phyloP scores from a whole-genome alignment of 2,113 vertebrate genomes.

The Syngnathoides biaculeatus region DNA sequence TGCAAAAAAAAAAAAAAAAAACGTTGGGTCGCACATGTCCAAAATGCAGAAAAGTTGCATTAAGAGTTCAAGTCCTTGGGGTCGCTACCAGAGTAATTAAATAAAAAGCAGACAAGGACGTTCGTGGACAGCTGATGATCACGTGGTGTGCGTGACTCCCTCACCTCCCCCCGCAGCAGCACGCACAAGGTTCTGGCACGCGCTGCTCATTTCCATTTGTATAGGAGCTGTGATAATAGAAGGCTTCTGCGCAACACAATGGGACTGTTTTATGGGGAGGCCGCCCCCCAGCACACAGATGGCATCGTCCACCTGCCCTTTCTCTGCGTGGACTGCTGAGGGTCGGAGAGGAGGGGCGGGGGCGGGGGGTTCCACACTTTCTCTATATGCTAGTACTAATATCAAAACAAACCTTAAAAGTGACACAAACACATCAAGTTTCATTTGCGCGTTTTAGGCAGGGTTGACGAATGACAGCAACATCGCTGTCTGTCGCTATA shows the following conservation, averaged over 20 bases:
- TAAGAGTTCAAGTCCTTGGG: not conserved
- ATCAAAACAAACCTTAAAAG: conserved; percentile 11
- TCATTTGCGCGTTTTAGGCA: not conserved
- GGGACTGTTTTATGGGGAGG: conserved; percentile 55
- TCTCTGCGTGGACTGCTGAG: not conserved
- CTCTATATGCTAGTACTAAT: conserved; percentile 3
- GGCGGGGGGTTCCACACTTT: conserved; percentile 32
- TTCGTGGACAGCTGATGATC: conserved; percentile 53
- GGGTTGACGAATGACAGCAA: too few species aligned
- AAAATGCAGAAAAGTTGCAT: not conserved
- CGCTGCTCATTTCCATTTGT: conserved; percentile 75
- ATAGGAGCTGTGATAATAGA: conserved; percentile 65
- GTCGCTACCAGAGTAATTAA: conserved; percentile 32
- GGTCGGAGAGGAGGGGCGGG: not conserved
- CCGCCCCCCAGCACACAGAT: conserved; percentile 66
- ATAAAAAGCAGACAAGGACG: conserved; percentile 27
- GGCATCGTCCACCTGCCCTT: conserved; percentile 67
- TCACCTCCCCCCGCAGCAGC: conserved; percentile 58
- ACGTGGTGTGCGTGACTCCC: conserved; percentile 57
- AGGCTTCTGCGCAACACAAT: conserved; percentile 67
- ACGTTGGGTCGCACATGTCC: not conserved
- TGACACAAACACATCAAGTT: not conserved
- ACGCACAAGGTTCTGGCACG: conserved; percentile 71
- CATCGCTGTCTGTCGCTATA: too few species aligned
- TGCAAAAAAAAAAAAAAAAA: too few species aligned